Evolutionary conservation across 2,888 invertebrate species (phyloP).

Genomic region (Synergus laeviventris): DNA sequence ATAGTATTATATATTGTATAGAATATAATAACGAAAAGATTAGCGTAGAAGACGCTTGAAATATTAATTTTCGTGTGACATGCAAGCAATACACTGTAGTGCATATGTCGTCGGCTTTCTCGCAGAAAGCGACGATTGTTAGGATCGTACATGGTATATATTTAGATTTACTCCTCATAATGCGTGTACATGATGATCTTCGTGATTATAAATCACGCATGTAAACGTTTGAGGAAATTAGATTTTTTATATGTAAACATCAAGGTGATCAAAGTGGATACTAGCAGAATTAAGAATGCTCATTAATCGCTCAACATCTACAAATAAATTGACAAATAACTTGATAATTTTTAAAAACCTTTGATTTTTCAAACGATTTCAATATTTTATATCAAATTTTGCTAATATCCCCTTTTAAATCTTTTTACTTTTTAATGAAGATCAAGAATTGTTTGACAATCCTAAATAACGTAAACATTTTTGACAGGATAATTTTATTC

Average conservation of each 20-base stretch:
- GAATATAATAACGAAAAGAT: background rate
- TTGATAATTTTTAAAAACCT: background rate
- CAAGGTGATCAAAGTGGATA: conserved; percentile 32
- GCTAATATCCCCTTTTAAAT: background rate
- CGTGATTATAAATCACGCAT: conserved; percentile 6
- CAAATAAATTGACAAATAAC: conserved; percentile 8
- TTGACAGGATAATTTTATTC: background rate
- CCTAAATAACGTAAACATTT: background rate
- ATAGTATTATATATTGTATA: background rate
- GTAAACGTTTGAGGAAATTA: conserved; percentile 19
- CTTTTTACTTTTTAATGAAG: background rate
- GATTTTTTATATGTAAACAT: background rate
- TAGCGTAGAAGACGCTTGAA: too few relatives aligned
- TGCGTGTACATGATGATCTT: conserved; percentile 20
- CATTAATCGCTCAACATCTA: conserved; percentile 45
- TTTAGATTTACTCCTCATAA: conserved; percentile 33
- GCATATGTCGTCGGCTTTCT: conserved; percentile 48
- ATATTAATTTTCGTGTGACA: conserved; percentile 47
- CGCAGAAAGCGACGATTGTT: conserved; percentile 48
- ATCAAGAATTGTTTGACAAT: conserved; percentile 37
- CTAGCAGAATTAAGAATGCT: conserved; percentile 47
- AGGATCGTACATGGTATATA: conserved; percentile 42
- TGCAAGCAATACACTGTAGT: conserved; percentile 53
- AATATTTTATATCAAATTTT: background rate
- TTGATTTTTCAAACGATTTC: background rate